Conservation (phyloP, 1,140 invertebrate species). For the Laupala kohalensis region DNA sequence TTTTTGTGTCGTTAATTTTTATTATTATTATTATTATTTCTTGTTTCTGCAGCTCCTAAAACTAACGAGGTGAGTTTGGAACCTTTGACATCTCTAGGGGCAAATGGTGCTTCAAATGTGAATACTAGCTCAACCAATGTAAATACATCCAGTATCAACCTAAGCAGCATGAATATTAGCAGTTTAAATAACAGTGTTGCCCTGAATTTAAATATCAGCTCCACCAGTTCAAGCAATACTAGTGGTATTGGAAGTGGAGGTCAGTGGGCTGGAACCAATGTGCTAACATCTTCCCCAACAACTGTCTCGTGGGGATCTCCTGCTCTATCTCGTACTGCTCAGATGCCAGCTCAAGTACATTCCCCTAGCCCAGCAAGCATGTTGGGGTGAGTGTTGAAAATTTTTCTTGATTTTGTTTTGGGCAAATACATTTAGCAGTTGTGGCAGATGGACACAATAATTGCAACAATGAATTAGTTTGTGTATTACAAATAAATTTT, state of each 20-base stretch:
- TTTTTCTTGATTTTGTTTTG: neutral
- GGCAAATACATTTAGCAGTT: too few relatives aligned
- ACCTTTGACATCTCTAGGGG: neutral
- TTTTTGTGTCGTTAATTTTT: neutral
- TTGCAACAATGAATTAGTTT: too few relatives aligned
- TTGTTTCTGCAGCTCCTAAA: neutral
- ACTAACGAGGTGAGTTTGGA: neutral
- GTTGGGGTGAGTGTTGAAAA: slow-evolving; percentile 1
- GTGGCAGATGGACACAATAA: too few relatives aligned
- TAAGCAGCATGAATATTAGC: neutral
- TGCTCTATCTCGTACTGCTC: neutral
- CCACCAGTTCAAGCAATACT: neutral
- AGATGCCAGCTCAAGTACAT: neutral
- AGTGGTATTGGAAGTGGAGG: neutral
- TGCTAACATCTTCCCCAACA: neutral
- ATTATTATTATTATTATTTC: neutral
- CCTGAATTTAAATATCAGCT: neutral
- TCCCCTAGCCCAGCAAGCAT: neutral
- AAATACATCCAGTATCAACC: neutral
- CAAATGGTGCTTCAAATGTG: neutral
- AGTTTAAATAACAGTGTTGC: neutral
- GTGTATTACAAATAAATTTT: neutral
- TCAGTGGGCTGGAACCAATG: neutral
- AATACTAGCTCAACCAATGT: neutral
- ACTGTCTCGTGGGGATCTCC: neutral